phyloP scores from a whole-genome alignment of 2,888 invertebrate species.

The Oligia fasciuncula region DNA sequence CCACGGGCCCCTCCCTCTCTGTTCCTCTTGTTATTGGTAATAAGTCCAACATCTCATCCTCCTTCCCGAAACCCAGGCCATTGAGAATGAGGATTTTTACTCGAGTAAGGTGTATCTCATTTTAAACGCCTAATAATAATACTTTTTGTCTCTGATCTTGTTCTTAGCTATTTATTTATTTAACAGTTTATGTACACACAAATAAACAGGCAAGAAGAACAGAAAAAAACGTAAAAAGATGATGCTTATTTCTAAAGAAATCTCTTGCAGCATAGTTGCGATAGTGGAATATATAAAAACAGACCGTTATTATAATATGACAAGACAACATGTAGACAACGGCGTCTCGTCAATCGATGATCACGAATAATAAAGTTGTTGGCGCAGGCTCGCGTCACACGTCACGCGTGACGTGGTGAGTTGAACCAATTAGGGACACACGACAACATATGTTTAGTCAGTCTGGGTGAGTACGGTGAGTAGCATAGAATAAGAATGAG shows the following conservation, averaged over 20 bases:
- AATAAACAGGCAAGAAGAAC: neutral
- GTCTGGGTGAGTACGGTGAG: neutral
- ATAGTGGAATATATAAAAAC: neutral
- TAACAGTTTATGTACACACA: neutral
- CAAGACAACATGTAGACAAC: neutral
- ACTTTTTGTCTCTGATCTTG: neutral
- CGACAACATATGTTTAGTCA: conserved; percentile 2
- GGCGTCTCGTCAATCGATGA: conserved; percentile 18
- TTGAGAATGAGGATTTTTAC: neutral
- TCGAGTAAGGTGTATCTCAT: neutral
- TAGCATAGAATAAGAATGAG: neutral
- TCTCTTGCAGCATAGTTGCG: neutral
- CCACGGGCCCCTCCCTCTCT: too few relatives aligned
- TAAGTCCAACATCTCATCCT: neutral
- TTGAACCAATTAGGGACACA: conserved; percentile 32
- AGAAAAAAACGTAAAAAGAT: neutral
- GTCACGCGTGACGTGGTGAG: conserved; percentile 15
- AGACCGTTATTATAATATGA: neutral
- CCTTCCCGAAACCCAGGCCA: neutral
- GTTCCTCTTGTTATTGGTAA: neutral
- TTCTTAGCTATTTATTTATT: neutral
- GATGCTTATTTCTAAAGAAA: neutral
- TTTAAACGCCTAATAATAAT: neutral
- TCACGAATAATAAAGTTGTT: conserved; percentile 46
- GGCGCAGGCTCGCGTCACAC: conserved; percentile 13